Conservation (phyloP, 2,113 vertebrate genomes). For the Circaetus gallicus region DNA sequence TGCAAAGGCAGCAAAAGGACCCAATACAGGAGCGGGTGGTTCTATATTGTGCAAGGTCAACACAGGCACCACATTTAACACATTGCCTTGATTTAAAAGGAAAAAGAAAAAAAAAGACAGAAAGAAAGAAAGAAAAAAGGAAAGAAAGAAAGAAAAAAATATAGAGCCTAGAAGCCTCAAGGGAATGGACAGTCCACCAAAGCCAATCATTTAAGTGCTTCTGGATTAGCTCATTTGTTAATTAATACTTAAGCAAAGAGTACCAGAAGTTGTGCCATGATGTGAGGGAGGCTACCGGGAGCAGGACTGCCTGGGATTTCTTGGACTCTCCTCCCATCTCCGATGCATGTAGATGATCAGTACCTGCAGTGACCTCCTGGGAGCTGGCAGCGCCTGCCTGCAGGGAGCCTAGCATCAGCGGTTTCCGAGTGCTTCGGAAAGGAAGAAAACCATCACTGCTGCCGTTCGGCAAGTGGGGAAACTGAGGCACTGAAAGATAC, state of each 20-base stretch:
- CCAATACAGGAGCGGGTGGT: neutral
- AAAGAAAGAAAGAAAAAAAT: neutral
- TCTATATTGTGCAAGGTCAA: constrained; percentile 25
- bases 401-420: neutral
- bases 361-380: rapidly evolving
- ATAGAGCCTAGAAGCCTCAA: neutral
- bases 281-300: neutral
- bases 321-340: neutral
- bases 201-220: constrained; percentile 23
- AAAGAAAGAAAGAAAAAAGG: neutral
- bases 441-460: neutral
- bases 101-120: neutral
- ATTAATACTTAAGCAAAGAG: constrained; percentile 53
- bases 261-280: neutral
- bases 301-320: neutral
- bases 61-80: neutral
- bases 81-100: neutral
- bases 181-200: neutral
- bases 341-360: neutral
- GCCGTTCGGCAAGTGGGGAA: neutral
- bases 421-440: neutral
- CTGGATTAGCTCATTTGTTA: constrained; percentile 50
- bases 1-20: constrained; percentile 7
- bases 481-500: neutral
- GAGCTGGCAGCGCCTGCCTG: neutral